These are phyloP conservation scores for Poecilia picta DNA, from an alignment of 2,797 vertebrate species.

Conservation along the genomic window DNA sequence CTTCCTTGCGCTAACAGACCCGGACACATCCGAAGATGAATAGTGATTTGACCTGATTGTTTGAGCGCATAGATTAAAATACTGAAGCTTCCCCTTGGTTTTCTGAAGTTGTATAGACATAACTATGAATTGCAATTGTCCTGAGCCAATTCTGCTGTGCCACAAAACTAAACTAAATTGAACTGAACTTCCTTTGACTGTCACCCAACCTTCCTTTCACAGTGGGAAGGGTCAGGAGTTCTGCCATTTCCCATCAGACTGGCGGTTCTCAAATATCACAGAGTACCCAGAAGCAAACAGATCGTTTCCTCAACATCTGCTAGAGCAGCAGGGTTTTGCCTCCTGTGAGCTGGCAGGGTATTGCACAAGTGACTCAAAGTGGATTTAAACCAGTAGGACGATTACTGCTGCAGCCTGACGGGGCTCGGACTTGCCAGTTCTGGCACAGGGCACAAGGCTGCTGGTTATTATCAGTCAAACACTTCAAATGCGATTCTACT, in stretches of 20 bases:
- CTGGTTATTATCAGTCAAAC: constrained; percentile 52
- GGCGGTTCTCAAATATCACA: constrained; percentile 43
- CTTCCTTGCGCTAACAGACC: constrained; percentile 33
- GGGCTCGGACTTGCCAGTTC: constrained; percentile 48
- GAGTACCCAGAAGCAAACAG: constrained; percentile 30
- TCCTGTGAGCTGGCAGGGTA: constrained; percentile 51
- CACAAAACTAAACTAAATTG: constrained; percentile 46
- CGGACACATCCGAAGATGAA: constrained; percentile 37
- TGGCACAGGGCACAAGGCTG: constrained; percentile 28
- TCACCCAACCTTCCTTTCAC: constrained; percentile 38
- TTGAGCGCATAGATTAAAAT: constrained; percentile 26
- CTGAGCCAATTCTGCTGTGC: constrained; percentile 5
- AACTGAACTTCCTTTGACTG: constrained; percentile 56
- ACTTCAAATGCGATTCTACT: constrained; percentile 35
- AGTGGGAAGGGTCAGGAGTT: constrained; percentile 49
- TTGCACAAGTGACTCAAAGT: constrained; percentile 49
- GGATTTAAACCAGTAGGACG: constrained; percentile 58
- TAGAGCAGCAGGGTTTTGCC: constrained; percentile 56
- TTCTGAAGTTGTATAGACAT: constrained; percentile 21
- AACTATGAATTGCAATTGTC: constrained; percentile 42
- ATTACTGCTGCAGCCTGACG: constrained; percentile 53
- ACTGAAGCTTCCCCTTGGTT: constrained; percentile 10
- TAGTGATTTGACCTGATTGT: constrained; percentile 29
- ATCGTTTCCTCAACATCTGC: constrained; percentile 70
- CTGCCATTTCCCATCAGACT: constrained; percentile 17